Evolutionary conservation across 2,797 vertebrate species (phyloP), one percentile per base, ranked within the genome.

Genomic region (Hafferia zeledoni): DNA sequence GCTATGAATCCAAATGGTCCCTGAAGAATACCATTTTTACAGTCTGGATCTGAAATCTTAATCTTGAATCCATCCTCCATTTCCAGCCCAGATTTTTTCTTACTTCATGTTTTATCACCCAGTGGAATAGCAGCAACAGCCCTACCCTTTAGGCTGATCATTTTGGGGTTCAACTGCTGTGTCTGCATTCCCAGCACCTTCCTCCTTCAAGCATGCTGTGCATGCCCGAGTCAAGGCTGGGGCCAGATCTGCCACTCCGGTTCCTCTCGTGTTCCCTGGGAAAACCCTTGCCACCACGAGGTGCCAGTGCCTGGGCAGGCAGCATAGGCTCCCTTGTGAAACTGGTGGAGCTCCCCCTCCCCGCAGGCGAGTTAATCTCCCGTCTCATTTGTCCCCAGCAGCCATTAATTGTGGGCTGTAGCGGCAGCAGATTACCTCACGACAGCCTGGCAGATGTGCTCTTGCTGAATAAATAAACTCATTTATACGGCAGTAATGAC

Each of bases 381-480:
- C 4, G 0, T 61, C 85, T 94, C 19, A 14, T 90, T 96, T 94
- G 85, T 84, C 89, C 71, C 89, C 76, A 90, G 70, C 52, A 93
- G 75, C 87, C 92, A 96, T 96, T 96, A 95, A 93, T 96, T 94
- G 93, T 79, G 85, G 85, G 89, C 93, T 91, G 24, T 78, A 86
- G 94, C 49, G 0, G 87, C 94, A 94, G 90, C 94, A 95, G 95
- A 97, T 96, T 96, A 96, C 94, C 96, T 97, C 94, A 95, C 78
- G 37, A 95, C 93, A 94, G 95, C 78, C 94, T 96, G 94, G 96
- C 95, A 97, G 97, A 97, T 96, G 96, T 94, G 89, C 85, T 91
- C 83, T 93, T 37, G 25, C 94, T 94, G 94, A 97, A 96, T 95
- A 97, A 97, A 96, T 96, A 97, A 97, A 94, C 94, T 96, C 94